Base-by-base conservation (phyloP, 2,797 vertebrate genomes). In the Platalea minor region DNA sequence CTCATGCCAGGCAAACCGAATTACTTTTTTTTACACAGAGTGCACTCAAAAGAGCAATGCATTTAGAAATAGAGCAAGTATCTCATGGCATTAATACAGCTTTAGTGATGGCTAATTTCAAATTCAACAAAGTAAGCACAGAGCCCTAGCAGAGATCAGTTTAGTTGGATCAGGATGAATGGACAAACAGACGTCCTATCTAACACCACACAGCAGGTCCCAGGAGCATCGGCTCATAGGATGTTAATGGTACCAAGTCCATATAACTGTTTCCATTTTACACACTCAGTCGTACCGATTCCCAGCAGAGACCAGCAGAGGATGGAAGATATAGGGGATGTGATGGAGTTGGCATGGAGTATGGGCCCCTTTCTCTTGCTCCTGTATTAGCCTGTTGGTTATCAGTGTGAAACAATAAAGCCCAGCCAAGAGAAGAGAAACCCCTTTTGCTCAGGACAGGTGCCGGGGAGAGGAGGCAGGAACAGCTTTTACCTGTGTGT, bases 401-500 rank as follows among this genome's bases (percentile, higher is more conserved):
- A 56, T 3, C 31, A 10, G 17, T 3, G 21, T 33, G 69, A 26
- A 84, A n/a, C 0, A 0, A 20, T 3, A 21, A 54, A 85, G 37
- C 23, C 48, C 64, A 64, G 29, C 8, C 54, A 33, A 64, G 51
- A 24, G 16, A 39, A 23, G 29, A 60, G 25, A 88, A 74, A 28
- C 0, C 9, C 18, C 0, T 29, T 81, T n/a, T 37, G 26, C 20
- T 65, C n/a, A 13, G 31, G 0, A 9, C 15, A 81, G 19, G 2
- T 23, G 7, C 37, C 4, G 1, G 18, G 15, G 7, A 54, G 21
- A 50, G 46, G 48, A 67, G 72, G 61, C 33, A 85, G 50, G 23
- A 50, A 11, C 35, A 56, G 29, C 59, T 33, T 60, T 85, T 96
- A 99, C 99, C 99, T 99, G 98, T 98, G 98, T 0, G 98, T 99